phyloP scores from a whole-genome alignment of 2,113 vertebrate species.

The Chloroceryle aenea region DNA sequence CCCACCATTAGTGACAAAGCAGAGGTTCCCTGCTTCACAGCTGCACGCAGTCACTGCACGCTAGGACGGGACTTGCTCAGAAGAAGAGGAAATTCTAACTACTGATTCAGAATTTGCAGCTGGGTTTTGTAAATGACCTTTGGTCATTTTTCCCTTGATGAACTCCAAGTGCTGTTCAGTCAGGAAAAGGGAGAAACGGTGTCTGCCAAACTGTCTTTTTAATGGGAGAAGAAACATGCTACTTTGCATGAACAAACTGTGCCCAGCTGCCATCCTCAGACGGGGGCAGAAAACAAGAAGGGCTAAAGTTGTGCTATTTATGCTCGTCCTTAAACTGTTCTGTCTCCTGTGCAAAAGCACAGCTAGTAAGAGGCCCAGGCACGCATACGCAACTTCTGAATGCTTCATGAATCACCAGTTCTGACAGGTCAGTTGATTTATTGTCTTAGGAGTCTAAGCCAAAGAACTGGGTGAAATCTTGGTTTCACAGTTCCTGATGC shows the following conservation, averaged over 20 bases:
- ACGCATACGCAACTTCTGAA: not conserved
- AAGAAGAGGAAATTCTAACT: not conserved
- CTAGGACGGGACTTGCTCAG: not conserved
- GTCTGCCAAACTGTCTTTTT: constrained; percentile 48
- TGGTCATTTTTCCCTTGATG: not conserved
- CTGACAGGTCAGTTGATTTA: constrained; percentile 59
- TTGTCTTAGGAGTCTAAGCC: not conserved
- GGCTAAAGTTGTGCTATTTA: not conserved
- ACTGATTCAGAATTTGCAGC: not conserved
- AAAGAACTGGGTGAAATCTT: constrained; percentile 47
- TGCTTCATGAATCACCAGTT: constrained; percentile 22
- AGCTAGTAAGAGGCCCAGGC: constrained; percentile 21
- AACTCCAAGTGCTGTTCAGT: constrained; percentile 12
- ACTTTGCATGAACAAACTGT: not conserved
- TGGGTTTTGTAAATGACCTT: constrained; percentile 17
- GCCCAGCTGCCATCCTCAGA: constrained; percentile 15
- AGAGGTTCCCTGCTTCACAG: not conserved
- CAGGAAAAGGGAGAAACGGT: not conserved
- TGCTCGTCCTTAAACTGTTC: not conserved
- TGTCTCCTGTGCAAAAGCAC: not conserved
- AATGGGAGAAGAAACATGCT: constrained; percentile 47
- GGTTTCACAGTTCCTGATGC: constrained; percentile 38
- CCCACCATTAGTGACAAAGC: not conserved
- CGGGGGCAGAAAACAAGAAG: not conserved
- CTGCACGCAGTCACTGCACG: not conserved